These are phyloP conservation scores for Sesamia inferens DNA, from an alignment of 2,888 invertebrate species.

Conservation along the genomic window DNA sequence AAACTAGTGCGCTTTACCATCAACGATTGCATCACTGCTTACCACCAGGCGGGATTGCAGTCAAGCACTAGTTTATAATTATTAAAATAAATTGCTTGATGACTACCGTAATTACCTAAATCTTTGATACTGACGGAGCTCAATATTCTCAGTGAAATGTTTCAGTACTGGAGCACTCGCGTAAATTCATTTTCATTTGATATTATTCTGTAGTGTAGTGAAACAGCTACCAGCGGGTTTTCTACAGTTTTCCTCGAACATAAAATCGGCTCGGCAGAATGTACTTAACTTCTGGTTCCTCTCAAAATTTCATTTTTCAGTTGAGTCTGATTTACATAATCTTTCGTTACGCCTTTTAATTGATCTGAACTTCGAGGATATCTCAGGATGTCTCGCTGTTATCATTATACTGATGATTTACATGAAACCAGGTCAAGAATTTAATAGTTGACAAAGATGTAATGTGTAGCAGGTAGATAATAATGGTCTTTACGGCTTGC, in stretches of 20 bases:
- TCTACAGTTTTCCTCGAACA: background rate
- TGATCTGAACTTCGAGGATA: background rate
- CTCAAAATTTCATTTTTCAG: background rate
- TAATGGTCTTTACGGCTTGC: constrained; percentile 59
- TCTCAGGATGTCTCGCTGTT: background rate
- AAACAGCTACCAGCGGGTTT: no score
- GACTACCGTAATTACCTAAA: background rate
- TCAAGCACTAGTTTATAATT: no score
- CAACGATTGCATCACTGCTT: no score
- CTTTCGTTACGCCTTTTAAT: constrained; percentile 15
- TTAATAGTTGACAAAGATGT: constrained; percentile 58
- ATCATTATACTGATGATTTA: constrained; percentile 16
- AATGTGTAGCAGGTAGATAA: constrained; percentile 62
- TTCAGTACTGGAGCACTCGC: background rate
- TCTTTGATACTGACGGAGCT: background rate
- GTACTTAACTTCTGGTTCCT: background rate
- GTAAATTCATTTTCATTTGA: background rate
- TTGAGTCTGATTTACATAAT: background rate
- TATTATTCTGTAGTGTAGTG: background rate
- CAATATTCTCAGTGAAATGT: background rate
- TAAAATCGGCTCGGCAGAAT: background rate
- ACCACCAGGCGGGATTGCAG: no score
- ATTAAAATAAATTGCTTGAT: no score
- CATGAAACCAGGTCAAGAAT: constrained; percentile 46
- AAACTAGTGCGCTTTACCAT: no score